These are phyloP conservation scores for Athalia circularis DNA, from an alignment of 2,888 invertebrate genomes.

Conservation along the genomic window DNA sequence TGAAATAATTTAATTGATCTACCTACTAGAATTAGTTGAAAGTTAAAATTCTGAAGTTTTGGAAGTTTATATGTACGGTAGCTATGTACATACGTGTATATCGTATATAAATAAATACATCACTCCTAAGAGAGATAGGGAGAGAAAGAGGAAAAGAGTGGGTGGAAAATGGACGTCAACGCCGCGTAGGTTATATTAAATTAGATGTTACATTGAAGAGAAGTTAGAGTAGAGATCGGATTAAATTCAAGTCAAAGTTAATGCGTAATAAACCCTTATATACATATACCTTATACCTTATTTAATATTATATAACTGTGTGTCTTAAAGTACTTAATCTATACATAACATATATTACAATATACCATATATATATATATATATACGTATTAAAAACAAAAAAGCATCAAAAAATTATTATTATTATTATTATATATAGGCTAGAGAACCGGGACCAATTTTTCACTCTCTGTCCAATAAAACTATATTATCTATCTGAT, in stretches of 20 bases:
- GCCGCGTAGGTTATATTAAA: conserved; percentile 11
- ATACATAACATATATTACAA: background rate
- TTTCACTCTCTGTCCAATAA: conserved; percentile 56
- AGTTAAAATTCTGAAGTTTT: conserved; percentile 29
- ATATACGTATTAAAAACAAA: no score
- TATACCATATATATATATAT: no score
- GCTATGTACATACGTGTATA: background rate
- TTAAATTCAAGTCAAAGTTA: conserved; percentile 21
- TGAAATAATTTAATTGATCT: conserved; percentile 5
- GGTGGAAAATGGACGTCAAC: conserved; percentile 30
- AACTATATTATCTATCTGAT: conserved; percentile 1
- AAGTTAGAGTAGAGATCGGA: background rate
- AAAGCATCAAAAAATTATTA: no score
- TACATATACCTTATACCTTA: background rate
- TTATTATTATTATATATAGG: background rate
- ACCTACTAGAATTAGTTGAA: background rate
- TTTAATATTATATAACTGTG: conserved; percentile 36
- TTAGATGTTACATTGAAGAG: conserved; percentile 8
- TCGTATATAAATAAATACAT: no score
- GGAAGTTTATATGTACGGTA: background rate
- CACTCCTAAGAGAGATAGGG: conserved; percentile 45
- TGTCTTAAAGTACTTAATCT: conserved; percentile 41
- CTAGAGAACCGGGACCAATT: conserved; percentile 65
- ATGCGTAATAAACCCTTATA: conserved; percentile 11
- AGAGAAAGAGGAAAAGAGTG: conserved; percentile 45